Evolutionary conservation across 2,888 invertebrate genomes (phyloP).

Genomic region (Plebejus melissa): DNA sequence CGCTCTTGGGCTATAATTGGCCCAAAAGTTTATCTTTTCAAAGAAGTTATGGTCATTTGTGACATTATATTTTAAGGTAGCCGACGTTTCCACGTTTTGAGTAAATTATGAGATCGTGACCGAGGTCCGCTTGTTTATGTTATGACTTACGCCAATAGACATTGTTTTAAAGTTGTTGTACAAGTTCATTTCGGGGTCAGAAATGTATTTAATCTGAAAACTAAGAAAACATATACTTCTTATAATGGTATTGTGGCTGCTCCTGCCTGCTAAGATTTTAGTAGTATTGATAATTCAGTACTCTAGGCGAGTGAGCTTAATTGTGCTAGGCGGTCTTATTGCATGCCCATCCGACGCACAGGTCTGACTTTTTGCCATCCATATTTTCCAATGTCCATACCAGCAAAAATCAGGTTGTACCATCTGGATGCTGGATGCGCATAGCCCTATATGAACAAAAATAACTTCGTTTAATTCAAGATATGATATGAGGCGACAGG

Average conservation of each 20-base stretch:
- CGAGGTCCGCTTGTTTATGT: conserved; percentile 32
- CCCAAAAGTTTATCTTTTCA: conserved; percentile 68
- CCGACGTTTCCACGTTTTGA: conserved; percentile 37
- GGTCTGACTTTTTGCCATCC: no score
- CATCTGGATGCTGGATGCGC: neutral
- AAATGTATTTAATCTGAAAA: neutral
- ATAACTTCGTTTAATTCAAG: neutral
- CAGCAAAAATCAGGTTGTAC: neutral
- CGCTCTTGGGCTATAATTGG: conserved; percentile 68
- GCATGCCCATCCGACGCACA: no score
- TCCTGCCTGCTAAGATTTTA: no score
- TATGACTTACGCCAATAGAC: conserved; percentile 26
- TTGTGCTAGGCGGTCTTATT: no score
- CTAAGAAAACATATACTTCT: neutral
- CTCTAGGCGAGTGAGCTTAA: no score
- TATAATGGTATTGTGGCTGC: no score
- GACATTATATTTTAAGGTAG: conserved; percentile 56
- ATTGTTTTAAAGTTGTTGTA: neutral
- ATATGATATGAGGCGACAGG: conserved; percentile 1
- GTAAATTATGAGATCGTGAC: conserved; percentile 62
- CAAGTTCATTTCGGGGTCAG: neutral
- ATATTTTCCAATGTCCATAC: no score
- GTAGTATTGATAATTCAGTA: no score
- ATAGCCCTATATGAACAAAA: neutral
- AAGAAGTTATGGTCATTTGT: conserved; percentile 69